A percentile compares a stretch with the other conserved stretches of the same genome.
phyloP scores from a whole-genome alignment of 2,888 invertebrate genomes.

The Oxycera nigricornis region DNA sequence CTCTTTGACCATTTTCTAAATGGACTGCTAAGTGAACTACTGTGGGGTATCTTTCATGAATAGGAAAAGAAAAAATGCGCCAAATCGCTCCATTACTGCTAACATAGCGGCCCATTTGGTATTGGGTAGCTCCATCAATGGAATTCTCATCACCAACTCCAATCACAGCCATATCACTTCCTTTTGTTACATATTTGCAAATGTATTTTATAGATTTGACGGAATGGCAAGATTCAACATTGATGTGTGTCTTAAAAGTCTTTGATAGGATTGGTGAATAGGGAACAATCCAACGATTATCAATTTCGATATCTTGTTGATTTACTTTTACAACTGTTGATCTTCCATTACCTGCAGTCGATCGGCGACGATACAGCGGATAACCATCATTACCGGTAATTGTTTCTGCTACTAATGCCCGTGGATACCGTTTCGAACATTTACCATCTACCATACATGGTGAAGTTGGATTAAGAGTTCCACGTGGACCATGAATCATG shows the following conservation, averaged over 20 bases:
- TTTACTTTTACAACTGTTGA: constrained; percentile 43
- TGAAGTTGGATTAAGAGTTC: constrained; percentile 51
- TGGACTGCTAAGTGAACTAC: constrained; percentile 45
- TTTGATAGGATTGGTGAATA: constrained; percentile 53
- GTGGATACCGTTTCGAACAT: constrained; percentile 51
- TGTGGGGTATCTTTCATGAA: constrained; percentile 42
- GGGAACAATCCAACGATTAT: constrained; percentile 56
- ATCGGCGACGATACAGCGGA: constrained; percentile 49
- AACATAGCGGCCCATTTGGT: constrained; percentile 50
- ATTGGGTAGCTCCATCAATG: constrained; percentile 42
- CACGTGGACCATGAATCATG: constrained; percentile 58
- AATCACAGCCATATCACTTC: constrained; percentile 56
- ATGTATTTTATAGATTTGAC: constrained; percentile 60
- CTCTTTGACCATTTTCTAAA: constrained; percentile 48
- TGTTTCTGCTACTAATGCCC: constrained; percentile 50
- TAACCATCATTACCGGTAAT: constrained; percentile 54
- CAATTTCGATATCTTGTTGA: constrained; percentile 46
- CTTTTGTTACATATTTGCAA: constrained; percentile 61
- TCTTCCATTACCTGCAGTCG: constrained; percentile 43
- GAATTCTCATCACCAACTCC: constrained; percentile 50
- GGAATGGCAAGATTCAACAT: constrained; percentile 59
- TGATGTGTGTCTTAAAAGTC: constrained; percentile 55
- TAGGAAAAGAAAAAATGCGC: constrained; percentile 46
- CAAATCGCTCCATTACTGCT: constrained; percentile 48
- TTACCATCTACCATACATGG: constrained; percentile 57